Base-by-base conservation (phyloP, 2,113 vertebrate species). In the Tetraodon nigroviridis region DNA sequence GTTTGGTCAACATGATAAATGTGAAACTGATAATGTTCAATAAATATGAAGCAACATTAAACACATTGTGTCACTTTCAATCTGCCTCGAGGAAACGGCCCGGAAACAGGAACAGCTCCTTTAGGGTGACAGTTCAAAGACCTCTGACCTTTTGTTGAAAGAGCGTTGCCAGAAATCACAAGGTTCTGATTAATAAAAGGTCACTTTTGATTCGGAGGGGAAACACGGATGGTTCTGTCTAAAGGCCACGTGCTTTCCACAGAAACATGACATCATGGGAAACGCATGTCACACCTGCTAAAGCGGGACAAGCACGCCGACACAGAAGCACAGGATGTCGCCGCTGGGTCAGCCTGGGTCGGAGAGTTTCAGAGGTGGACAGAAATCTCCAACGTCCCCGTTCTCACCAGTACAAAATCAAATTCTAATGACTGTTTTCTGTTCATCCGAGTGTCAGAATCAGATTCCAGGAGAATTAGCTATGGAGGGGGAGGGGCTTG, bases 301-400 rank as follows among this genome's bases (percentile, higher is more conserved):
- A 58, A 2, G 16, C 21, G 45, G 11, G 13, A 29, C n/a, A 7
- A 41, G 47, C 29, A 41, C 47, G 47, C 55, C 32, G 29, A 73
- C 46, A 21, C 55, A 69, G 71, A 82, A 78, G 69, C 71, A 63
- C 8, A 67, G 50, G 75, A 69, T 79, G 65, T 61, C 69, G 74
- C 49, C 45, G 21, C 55, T 6, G 22, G 49, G 60, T 76, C 40
- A 61, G 2, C 1, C 4, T 32, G 15, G 32, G 20, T 56, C 32
- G 41, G 58, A 67, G 51, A 74, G 19, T 74, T 80, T 76, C n/a
- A 64, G 14, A 51, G 15, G 17, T 52, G 29, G 6, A 16, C 27
- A 42, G 54, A 78, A 77, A 44, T 67, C 54, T 69, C 80, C 58
- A 19, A 59, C 44, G 22, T 27, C 6, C 20, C 56, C 7, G 0